Conservation (phyloP, 2,797 vertebrate genomes). For the Melanotaenia parkinsoni region DNA sequence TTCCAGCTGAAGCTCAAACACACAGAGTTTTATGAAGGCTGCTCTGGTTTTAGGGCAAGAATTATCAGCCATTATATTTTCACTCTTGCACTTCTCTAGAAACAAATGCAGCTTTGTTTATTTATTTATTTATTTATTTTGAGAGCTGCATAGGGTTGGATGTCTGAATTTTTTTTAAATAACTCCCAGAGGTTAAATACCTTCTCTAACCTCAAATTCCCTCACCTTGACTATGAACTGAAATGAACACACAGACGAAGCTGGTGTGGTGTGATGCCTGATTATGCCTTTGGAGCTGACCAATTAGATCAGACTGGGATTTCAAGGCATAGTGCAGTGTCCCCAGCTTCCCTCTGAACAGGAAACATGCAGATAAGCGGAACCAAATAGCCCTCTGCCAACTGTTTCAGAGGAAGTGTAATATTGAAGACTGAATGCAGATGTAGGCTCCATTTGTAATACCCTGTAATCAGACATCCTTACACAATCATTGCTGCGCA, state of each 20-base stretch:
- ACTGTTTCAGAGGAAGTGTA: not conserved
- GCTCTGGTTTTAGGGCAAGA: no score
- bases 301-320: not conserved
- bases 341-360: not conserved
- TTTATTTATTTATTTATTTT: no score
- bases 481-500: not conserved
- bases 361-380: not conserved
- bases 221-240: not conserved
- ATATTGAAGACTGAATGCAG: conserved; percentile 19
- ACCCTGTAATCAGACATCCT: not conserved
- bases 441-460: not conserved
- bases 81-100: no score
- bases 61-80: no score
- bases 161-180: no score
- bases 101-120: no score
- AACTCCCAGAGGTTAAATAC: not conserved
- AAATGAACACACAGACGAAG: not conserved
- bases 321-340: not conserved
- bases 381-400: not conserved
- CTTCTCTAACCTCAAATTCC: not conserved
- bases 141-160: no score
- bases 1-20: no score
- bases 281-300: not conserved
- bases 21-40: no score
- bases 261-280: not conserved